Conservation (phyloP, 2,113 vertebrate genomes). For the Scopus umbretta region DNA sequence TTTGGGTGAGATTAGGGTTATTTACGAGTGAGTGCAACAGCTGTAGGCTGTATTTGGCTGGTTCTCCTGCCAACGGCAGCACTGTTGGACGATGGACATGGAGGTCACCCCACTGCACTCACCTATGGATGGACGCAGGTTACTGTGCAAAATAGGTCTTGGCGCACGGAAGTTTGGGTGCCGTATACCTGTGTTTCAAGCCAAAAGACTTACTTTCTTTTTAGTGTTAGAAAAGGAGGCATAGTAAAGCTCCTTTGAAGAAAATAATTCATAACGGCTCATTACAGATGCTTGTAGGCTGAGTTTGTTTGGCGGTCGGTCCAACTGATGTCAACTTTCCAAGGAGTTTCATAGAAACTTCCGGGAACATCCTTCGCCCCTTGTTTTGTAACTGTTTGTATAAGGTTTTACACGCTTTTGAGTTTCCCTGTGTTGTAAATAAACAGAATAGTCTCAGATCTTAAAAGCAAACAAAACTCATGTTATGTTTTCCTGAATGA, state of each 20-base stretch:
- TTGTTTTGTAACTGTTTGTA: neutral
- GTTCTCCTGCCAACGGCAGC: neutral
- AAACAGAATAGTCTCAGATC: neutral
- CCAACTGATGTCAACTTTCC: neutral
- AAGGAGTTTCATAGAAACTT: neutral
- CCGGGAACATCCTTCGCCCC: neutral
- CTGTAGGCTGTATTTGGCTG: neutral
- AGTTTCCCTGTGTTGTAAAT: neutral
- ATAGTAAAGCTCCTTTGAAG: neutral
- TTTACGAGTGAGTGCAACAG: neutral
- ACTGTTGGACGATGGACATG: accelerated
- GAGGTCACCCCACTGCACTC: neutral
- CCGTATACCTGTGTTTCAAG: neutral
- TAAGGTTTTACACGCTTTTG: neutral
- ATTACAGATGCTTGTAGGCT: neutral
- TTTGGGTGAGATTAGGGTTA: neutral
- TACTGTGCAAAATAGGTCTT: neutral
- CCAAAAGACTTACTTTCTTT: neutral
- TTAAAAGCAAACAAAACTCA: neutral
- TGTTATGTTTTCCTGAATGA: neutral
- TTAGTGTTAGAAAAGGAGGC: neutral
- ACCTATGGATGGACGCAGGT: neutral
- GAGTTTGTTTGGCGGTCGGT: neutral
- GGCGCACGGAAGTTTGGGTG: neutral
- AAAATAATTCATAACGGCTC: neutral